phyloP scores from a whole-genome alignment of 2,113 vertebrate species.

The Nothobranchius kuhntae region DNA sequence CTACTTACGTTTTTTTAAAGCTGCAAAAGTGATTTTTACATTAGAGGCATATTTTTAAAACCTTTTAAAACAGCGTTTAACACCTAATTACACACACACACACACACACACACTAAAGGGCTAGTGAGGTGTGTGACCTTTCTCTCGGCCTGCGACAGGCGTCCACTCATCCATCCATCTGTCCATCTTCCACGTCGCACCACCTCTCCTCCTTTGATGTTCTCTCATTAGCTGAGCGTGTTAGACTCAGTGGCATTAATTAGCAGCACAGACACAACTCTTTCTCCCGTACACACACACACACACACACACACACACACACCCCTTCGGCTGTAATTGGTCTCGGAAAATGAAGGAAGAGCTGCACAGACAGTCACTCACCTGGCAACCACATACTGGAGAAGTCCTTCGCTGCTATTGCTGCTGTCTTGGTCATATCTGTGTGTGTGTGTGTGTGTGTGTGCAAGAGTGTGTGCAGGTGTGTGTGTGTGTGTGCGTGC shows the following conservation, averaged over 20 bases:
- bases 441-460: slow-evolving; percentile 53
- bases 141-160: slow-evolving; percentile 56
- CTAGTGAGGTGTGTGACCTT: slow-evolving; percentile 69
- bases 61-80: too few species aligned
- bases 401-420: slow-evolving; percentile 79
- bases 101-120: slow-evolving; percentile 4
- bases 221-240: slow-evolving; percentile 68
- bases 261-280: slow-evolving; percentile 39
- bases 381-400: slow-evolving; percentile 82
- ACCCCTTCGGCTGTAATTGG: slow-evolving; percentile 60
- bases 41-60: too few species aligned
- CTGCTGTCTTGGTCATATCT: slow-evolving; percentile 76
- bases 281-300: slow-evolving; percentile 31
- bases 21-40: too few species aligned
- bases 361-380: slow-evolving; percentile 73
- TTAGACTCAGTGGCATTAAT: slow-evolving; percentile 70
- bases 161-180: slow-evolving; percentile 45
- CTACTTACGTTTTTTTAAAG: too few species aligned
- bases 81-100: neutral
- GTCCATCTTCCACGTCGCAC: slow-evolving; percentile 39
- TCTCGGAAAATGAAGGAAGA: slow-evolving; percentile 51
- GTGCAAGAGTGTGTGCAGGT: slow-evolving; percentile 22
- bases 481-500: neutral
- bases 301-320: slow-evolving; percentile 47
- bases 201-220: slow-evolving; percentile 64